Evolutionary conservation across 2,113 vertebrate species (phyloP).

Genomic region (Cnemophilus loriae): DNA sequence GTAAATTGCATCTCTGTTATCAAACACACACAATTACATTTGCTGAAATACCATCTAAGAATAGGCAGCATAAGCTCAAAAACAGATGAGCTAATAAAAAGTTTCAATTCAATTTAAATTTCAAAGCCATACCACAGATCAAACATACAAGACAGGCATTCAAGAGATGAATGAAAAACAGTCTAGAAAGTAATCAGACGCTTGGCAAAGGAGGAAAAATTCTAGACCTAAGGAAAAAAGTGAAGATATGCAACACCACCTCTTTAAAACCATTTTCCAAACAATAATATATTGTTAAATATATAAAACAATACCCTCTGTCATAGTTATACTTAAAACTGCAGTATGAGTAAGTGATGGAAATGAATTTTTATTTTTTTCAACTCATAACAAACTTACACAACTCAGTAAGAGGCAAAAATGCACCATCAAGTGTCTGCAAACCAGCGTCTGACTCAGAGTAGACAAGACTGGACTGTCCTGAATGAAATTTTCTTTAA

Average conservation of each 20-base stretch:
- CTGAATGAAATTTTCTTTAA: neutral
- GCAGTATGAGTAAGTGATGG: neutral
- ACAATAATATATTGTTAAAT: too few relatives aligned
- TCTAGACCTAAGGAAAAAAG: neutral
- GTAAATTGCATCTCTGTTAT: neutral
- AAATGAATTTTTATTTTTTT: neutral
- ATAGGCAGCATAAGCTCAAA: neutral
- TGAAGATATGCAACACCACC: neutral
- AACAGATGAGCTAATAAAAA: neutral
- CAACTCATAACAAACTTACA: neutral
- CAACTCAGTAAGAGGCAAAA: neutral
- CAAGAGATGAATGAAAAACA: neutral
- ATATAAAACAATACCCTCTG: neutral
- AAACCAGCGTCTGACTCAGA: neutral
- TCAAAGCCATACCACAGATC: neutral
- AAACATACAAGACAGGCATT: neutral
- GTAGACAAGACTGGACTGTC: neutral
- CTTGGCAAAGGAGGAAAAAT: neutral
- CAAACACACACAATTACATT: neutral
- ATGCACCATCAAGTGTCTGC: neutral
- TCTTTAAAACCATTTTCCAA: neutral
- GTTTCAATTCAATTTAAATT: neutral
- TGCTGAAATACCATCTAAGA: neutral
- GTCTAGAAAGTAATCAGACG: neutral
- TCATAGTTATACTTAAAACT: neutral